Conservation (phyloP, 2,888 invertebrate species). For the Drepanosiphum platanoidis region DNA sequence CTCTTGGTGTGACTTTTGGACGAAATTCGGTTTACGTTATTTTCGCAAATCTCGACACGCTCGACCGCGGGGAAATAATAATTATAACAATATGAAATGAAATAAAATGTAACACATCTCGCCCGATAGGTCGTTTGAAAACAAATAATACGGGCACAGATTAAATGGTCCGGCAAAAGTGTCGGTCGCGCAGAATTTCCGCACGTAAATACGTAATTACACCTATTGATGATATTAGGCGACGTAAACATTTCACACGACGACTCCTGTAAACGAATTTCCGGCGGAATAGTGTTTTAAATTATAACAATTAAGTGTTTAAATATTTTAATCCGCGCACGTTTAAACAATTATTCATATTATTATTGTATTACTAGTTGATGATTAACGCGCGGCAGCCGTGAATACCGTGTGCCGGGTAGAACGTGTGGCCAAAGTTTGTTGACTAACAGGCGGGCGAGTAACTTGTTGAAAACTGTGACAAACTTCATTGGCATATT, state of each 20-base stretch:
- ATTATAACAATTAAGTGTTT: not conserved
- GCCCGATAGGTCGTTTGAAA: too few relatives aligned
- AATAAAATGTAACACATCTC: too few relatives aligned
- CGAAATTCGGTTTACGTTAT: too few relatives aligned
- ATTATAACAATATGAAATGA: too few relatives aligned
- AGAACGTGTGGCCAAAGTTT: constrained; percentile 4
- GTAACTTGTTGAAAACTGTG: constrained; percentile 24
- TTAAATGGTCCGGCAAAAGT: too few relatives aligned
- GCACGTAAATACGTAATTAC: too few relatives aligned
- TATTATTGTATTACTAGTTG: not conserved
- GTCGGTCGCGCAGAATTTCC: too few relatives aligned
- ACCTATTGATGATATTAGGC: too few relatives aligned
- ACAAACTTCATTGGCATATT: constrained; percentile 7
- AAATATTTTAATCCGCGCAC: not conserved
- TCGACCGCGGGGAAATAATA: too few relatives aligned
- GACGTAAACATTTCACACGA: not conserved
- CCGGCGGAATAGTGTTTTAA: not conserved
- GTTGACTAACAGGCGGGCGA: not conserved
- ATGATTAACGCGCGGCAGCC: not conserved
- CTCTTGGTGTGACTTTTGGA: too few relatives aligned
- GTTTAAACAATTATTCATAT: not conserved
- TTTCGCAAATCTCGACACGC: too few relatives aligned
- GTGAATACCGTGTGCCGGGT: not conserved
- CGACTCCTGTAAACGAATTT: not conserved
- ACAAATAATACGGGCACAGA: too few relatives aligned